These are phyloP conservation scores for Catalaphyllia jardinei DNA, from an alignment of 64 coral and sea anemone genomes.

Conservation along the genomic window DNA sequence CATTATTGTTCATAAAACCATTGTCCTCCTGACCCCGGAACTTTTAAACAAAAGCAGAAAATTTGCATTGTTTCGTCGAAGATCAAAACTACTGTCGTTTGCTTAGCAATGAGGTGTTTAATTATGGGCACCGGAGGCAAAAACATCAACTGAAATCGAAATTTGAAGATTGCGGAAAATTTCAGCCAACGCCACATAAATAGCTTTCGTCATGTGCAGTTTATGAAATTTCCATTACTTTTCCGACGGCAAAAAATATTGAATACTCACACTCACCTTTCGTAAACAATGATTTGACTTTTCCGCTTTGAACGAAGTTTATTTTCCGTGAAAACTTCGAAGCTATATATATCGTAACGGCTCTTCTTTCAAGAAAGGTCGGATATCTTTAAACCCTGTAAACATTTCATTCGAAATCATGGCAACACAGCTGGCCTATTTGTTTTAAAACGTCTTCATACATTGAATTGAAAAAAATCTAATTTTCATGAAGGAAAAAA, in stretches of 20 bases:
- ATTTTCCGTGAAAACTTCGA: not conserved
- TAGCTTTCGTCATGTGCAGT: no score
- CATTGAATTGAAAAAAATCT: not conserved
- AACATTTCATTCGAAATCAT: not conserved
- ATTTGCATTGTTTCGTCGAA: conserved; percentile 24
- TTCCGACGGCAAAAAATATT: conserved; percentile 19
- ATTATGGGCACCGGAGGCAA: conserved; percentile 27
- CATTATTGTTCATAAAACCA: conserved; percentile 2
- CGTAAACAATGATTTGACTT: conserved; percentile 28
- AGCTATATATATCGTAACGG: not conserved
- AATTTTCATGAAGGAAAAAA: not conserved
- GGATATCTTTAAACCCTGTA: not conserved
- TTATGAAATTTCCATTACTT: not conserved
- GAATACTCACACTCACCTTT: not conserved
- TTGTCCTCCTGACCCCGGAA: conserved; percentile 14
- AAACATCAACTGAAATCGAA: not conserved
- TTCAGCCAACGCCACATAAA: not conserved
- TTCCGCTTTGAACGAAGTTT: conserved; percentile 8
- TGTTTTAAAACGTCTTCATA: not conserved
- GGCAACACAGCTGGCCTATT: not conserved
- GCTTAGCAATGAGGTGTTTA: not conserved
- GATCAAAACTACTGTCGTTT: conserved; percentile 5
- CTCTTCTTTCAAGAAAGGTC: not conserved
- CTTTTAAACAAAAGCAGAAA: conserved; percentile 39
- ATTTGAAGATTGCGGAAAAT: conserved; percentile 25